Conservation (phyloP, 2,888 invertebrate species). For the Dynastes grantii region DNA sequence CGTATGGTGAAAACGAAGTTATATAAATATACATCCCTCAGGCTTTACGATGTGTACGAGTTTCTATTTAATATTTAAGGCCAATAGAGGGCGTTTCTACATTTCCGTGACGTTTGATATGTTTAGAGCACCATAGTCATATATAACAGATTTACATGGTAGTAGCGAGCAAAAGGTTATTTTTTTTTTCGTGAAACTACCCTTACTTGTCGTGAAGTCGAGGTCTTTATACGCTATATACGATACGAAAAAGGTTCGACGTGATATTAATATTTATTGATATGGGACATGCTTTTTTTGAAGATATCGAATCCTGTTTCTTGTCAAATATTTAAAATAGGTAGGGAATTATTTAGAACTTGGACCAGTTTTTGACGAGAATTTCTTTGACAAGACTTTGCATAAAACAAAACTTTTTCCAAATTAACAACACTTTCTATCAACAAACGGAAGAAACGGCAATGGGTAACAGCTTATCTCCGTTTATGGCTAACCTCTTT, state of each 20-base stretch:
- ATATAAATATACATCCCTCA: neutral
- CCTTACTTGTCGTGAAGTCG: no score
- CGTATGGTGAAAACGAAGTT: neutral
- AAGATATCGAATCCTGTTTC: neutral
- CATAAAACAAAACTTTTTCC: no score
- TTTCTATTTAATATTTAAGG: constrained; percentile 1
- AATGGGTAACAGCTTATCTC: no score
- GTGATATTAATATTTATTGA: neutral
- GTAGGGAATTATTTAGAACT: neutral
- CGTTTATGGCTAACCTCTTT: no score
- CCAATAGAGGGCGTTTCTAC: neutral
- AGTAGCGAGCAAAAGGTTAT: neutral
- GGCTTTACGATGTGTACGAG: neutral
- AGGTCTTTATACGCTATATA: neutral
- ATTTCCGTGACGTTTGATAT: constrained; percentile 1
- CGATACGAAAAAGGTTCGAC: neutral
- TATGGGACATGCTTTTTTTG: neutral
- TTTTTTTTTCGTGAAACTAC: neutral
- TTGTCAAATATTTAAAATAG: neutral
- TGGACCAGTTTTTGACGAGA: neutral
- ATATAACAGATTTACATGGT: neutral
- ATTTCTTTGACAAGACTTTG: no score
- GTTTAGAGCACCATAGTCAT: neutral
- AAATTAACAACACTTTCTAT: no score
- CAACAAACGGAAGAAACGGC: no score